phyloP scores from a whole-genome alignment of 92 coral and sea anemone genomes.

The Hydrozoanthus gracilis region DNA sequence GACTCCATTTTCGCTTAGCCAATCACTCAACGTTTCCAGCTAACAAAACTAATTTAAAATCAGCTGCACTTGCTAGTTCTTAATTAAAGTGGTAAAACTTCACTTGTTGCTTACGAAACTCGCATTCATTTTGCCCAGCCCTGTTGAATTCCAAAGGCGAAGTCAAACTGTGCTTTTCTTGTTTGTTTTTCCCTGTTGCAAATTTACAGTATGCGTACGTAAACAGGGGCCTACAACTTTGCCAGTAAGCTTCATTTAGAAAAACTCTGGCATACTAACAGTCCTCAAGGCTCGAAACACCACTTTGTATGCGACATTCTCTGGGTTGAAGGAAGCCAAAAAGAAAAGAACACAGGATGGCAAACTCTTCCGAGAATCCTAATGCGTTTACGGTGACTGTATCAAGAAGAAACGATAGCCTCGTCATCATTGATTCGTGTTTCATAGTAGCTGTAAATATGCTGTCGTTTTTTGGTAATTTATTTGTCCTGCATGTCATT shows the following conservation, averaged over 20 bases:
- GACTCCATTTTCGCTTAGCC: neutral
- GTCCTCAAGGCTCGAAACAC: no score
- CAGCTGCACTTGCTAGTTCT: neutral
- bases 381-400: neutral
- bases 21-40: neutral
- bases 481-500: constrained; percentile 8
- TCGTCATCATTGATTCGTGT: neutral
- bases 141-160: neutral
- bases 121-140: neutral
- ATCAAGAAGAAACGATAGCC: neutral
- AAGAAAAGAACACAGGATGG: neutral
- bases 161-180: neutral
- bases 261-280: neutral
- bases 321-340: neutral
- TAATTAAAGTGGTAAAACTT: neutral
- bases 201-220: neutral
- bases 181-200: neutral
- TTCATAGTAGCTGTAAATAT: neutral
- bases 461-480: constrained; percentile 7
- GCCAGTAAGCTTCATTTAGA: neutral
- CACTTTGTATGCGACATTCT: no score
- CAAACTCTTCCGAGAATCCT: neutral
- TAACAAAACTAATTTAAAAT: neutral
- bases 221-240: neutral
- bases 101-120: neutral